Conservation (phyloP, 1,140 invertebrate species). For the Drosophila repletoides region DNA sequence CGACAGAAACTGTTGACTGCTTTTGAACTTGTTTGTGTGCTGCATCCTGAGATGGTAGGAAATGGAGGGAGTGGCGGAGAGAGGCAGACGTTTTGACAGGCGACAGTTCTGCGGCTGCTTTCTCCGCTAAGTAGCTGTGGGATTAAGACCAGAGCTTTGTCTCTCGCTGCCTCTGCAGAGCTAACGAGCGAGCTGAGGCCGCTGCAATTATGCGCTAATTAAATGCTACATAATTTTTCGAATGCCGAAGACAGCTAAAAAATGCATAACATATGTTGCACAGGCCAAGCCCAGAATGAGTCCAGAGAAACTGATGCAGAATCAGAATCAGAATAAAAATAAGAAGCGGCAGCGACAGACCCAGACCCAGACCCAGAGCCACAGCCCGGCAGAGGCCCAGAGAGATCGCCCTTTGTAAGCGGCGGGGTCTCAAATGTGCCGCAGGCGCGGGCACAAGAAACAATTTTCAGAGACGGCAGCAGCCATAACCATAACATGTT, state of each 20-base stretch:
- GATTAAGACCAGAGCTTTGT: constrained; percentile 23
- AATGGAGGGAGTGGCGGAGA: constrained; percentile 5
- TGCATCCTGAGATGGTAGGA: constrained; percentile 52
- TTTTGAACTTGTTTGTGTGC: constrained; percentile 69
- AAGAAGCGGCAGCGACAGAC: constrained; percentile 2
- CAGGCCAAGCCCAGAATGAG: constrained; percentile 35
- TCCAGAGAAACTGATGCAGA: background rate
- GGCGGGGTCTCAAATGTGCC: constrained; percentile 61
- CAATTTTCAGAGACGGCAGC: constrained; percentile 63
- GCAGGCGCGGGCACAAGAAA: constrained; percentile 70
- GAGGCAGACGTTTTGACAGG: constrained; percentile 48
- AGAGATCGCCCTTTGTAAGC: constrained; percentile 48
- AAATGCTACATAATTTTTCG: constrained; percentile 79
- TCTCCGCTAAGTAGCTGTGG: constrained; percentile 14
- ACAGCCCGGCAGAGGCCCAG: background rate
- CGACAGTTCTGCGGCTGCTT: constrained; percentile 9
- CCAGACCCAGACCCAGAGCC: background rate
- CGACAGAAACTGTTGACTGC: constrained; percentile 68
- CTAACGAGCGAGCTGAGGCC: constrained; percentile 9
- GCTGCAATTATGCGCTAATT: constrained; percentile 78
- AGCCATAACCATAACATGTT: constrained; percentile 79
- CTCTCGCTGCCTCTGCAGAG: background rate
- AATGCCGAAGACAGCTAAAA: constrained; percentile 77
- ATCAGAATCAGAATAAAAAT: constrained; percentile 17
- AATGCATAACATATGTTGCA: constrained; percentile 79